Evolutionary conservation across 1,140 invertebrate species (phyloP).

Genomic region (Prorops nasuta): DNA sequence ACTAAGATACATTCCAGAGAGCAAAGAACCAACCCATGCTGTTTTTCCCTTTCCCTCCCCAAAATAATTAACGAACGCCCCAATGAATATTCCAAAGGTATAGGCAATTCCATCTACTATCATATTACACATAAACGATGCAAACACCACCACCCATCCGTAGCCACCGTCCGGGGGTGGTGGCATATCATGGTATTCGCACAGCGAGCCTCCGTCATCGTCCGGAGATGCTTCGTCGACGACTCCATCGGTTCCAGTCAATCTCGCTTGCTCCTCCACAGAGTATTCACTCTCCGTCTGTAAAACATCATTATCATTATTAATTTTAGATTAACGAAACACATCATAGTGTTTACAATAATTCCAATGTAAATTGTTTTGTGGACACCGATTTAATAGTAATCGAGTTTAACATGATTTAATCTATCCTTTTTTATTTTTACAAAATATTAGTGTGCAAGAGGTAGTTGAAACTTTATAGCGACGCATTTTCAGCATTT

Average conservation of each 20-base stretch:
- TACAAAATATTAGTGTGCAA: too few relatives aligned
- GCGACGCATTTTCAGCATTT: too few relatives aligned
- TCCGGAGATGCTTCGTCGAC: slow-evolving; percentile 63
- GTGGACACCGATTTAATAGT: too few relatives aligned
- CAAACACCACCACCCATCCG: slow-evolving; percentile 91
- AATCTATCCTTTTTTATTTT: too few relatives aligned
- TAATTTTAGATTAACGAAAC: neutral
- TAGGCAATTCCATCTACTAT: slow-evolving; percentile 97
- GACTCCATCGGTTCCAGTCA: slow-evolving; percentile 58
- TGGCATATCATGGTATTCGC: slow-evolving; percentile 74
- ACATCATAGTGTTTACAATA: too few relatives aligned
- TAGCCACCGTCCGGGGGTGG: slow-evolving; percentile 84
- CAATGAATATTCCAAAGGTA: slow-evolving; percentile 87
- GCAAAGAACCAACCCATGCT: slow-evolving; percentile 90
- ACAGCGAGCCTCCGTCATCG: slow-evolving; percentile 71
- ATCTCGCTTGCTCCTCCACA: slow-evolving; percentile 73
- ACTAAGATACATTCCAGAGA: slow-evolving; percentile 91
- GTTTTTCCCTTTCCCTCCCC: slow-evolving; percentile 82
- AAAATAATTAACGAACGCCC: slow-evolving; percentile 79
- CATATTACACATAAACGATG: slow-evolving; percentile 96
- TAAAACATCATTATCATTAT: slow-evolving; percentile 45
- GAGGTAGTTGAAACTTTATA: neutral
- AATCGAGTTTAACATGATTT: too few relatives aligned
- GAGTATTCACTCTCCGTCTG: slow-evolving; percentile 83
- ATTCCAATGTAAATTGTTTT: too few relatives aligned